phyloP scores from a whole-genome alignment of 2,797 vertebrate species.

The Labeo calbasu region DNA sequence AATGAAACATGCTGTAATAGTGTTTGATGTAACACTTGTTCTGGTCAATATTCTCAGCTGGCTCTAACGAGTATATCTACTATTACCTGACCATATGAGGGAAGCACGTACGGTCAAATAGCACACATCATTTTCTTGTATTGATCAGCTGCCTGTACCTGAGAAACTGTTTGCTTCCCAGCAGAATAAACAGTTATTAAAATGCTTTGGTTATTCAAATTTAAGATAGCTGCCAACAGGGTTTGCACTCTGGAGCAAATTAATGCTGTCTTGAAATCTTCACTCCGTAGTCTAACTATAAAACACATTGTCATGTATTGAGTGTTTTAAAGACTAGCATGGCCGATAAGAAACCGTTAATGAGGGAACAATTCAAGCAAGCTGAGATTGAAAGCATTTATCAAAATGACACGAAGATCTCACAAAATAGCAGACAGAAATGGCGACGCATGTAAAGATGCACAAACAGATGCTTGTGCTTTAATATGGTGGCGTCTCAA shows the following conservation, averaged over 20 bases:
- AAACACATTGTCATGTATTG: constrained; percentile 31
- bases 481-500: background rate
- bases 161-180: background rate
- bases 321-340: background rate
- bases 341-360: background rate
- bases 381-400: constrained; percentile 28
- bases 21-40: background rate
- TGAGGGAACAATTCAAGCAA: background rate
- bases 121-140: constrained; percentile 9
- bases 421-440: background rate
- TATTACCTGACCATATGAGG: background rate
- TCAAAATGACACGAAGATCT: constrained; percentile 16
- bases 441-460: background rate
- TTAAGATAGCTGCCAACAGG: constrained; percentile 7
- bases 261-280: background rate
- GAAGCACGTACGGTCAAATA: background rate
- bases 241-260: background rate
- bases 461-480: background rate
- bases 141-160: background rate
- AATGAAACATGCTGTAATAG: background rate
- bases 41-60: constrained; percentile 5
- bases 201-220: background rate
- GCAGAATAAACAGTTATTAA: background rate
- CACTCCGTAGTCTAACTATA: constrained; percentile 5
- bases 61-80: background rate